phyloP scores from a whole-genome alignment of 1,140 invertebrate species.

The Tetranychus urticae region DNA sequence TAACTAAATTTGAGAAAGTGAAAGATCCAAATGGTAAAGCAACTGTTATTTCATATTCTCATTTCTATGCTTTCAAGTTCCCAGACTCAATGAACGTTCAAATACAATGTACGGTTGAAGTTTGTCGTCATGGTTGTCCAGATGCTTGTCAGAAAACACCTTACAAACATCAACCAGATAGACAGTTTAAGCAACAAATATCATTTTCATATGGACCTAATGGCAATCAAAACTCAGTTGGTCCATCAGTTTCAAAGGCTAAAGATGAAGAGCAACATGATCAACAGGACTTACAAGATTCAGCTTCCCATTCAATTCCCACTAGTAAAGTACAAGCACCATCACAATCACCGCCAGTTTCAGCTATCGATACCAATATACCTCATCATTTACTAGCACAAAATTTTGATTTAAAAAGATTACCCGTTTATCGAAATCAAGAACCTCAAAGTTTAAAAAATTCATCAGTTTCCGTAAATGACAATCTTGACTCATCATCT shows the following conservation, averaged over 20 bases:
- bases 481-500: too few species aligned
- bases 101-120: constrained; percentile 73
- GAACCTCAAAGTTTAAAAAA: too few species aligned
- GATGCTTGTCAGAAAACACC: constrained; percentile 25
- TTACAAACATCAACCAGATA: constrained; percentile 13
- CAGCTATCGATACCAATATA: too few species aligned
- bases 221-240: not conserved
- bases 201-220: not conserved
- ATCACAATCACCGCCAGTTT: too few species aligned
- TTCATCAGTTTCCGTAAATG: too few species aligned
- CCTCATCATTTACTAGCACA: too few species aligned
- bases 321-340: too few species aligned
- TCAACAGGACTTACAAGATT: too few species aligned
- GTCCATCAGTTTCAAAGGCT: not conserved
- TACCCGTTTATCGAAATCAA: too few species aligned
- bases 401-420: too few species aligned
- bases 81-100: constrained; percentile 78
- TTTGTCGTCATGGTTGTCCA: constrained; percentile 66
- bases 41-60: constrained; percentile 75
- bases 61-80: constrained; percentile 89
- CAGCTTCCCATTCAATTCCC: too few species aligned
- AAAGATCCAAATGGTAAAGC: constrained; percentile 5
- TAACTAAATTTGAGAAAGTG: constrained; percentile 66
- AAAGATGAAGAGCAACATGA: too few species aligned
- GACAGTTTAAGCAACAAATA: not conserved